phyloP scores from a whole-genome alignment of 1,140 invertebrate genomes.

The Medauroidea extradentata region DNA sequence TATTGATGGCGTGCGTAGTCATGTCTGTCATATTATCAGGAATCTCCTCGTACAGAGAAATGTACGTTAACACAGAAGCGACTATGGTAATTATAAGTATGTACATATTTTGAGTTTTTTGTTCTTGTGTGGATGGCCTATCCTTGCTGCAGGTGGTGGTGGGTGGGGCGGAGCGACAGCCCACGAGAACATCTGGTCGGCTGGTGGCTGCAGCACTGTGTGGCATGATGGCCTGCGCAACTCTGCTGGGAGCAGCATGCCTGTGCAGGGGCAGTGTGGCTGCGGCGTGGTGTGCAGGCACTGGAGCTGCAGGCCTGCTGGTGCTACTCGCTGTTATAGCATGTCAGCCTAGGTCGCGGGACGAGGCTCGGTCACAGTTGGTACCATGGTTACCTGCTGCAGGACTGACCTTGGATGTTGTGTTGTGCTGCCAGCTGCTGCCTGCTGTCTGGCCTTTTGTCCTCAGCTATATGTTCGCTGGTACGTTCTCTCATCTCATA shows the following conservation, averaged over 20 bases:
- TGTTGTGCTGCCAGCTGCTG: not conserved
- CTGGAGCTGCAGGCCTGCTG: not conserved
- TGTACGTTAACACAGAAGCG: not conserved
- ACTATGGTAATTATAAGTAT: not conserved
- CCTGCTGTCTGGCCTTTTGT: not conserved
- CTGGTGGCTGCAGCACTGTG: not conserved
- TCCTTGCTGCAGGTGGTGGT: not conserved
- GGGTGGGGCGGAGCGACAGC: not conserved
- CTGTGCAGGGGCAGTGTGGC: not conserved
- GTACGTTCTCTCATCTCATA: too few relatives aligned
- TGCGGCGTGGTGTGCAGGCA: not conserved
- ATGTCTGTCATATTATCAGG: too few relatives aligned
- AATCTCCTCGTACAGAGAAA: not conserved
- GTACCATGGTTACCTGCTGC: slow-evolving; percentile 3
- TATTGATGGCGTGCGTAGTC: too few relatives aligned
- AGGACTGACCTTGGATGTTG: not conserved
- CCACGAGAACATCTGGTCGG: not conserved
- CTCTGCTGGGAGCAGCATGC: not conserved
- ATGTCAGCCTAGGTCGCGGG: not conserved
- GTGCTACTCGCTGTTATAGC: not conserved
- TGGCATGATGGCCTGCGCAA: not conserved
- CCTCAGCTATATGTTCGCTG: not conserved
- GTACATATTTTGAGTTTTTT: not conserved
- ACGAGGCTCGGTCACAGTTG: not conserved
- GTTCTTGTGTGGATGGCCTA: not conserved